Conservation (phyloP, 1,140 invertebrate genomes). For the Dolichoris vasculosae region DNA sequence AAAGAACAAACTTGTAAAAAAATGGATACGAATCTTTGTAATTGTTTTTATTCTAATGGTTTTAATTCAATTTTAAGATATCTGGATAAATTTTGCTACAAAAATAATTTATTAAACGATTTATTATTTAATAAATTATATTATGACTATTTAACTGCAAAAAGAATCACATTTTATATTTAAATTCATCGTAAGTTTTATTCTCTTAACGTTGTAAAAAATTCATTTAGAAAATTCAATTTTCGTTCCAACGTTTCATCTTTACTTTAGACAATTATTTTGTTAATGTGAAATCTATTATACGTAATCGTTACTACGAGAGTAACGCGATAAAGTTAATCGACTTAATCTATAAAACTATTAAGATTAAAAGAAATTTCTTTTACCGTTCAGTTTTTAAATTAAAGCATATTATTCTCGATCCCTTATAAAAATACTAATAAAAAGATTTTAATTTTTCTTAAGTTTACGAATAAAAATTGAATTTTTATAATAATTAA, state of each 20-base stretch:
- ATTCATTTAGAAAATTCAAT: too few relatives aligned
- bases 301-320: background rate
- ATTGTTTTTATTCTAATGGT: too few relatives aligned
- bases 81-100: background rate
- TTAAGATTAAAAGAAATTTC: conserved; percentile 7
- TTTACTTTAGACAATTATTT: too few relatives aligned
- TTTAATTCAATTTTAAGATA: background rate
- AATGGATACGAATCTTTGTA: background rate
- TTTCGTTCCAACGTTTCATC: too few relatives aligned
- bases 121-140: background rate
- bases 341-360: background rate
- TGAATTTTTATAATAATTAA: background rate
- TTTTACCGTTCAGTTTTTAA: conserved; percentile 46
- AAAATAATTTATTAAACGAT: background rate
- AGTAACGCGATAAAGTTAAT: background rate
- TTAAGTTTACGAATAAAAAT: background rate
- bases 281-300: background rate
- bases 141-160: background rate
- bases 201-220: background rate
- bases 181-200: background rate
- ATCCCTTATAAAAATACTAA: background rate
- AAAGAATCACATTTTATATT: background rate
- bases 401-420: conserved; percentile 51
- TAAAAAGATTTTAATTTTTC: conserved; percentile 8
- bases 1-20: background rate